Base-by-base conservation (phyloP, 2,888 invertebrate species). In the Deladenus siricidicola region DNA sequence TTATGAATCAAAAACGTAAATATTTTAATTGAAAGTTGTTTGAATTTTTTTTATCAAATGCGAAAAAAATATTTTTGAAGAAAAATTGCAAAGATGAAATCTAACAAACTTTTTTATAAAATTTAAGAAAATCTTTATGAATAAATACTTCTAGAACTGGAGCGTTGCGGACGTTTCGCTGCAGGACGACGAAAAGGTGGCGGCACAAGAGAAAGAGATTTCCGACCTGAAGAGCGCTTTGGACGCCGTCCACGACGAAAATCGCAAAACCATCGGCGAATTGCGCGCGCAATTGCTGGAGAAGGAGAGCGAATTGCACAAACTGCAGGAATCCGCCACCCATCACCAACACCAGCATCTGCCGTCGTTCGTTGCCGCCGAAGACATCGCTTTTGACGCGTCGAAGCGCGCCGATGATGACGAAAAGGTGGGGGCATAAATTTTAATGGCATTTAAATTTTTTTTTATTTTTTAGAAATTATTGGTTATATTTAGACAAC, bases 191-290 rank as follows among this genome's bases (percentile, higher is more conserved):
- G 29, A 21, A 28, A 44, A 55, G 19, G 21, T 19, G 24, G 8
- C 14, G n/a, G 39, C 43, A 56, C 52, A 53, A 29, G 54, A 48
- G 6, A 63, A 70, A 29, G 56, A 66, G 48, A 55, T 67, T 34
- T 56, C 56, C 30, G 57, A 56, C 28, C 48, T 71, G 21, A 54
- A 60, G 43, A 30, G 42, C 26, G 49, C 66, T 43, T 43, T 67
- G 39, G 45, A 29, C 42, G 64, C 58, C 21, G 43, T 39, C 17
- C 26, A 66, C 21, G 50, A 48, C 39, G 39, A 34, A 14, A 34
- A 34, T 14, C 39, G 6, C 19, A 39, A 39, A 24, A 29, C 47
- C 23, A 39, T 34, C 42, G 39, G 21, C 3, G 19, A 19, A 21
- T 2, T 52, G 52, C 29, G 34, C 34, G 23, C 34, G 10, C 34